A percentile compares a stretch with the other conserved stretches of the same genome.
Evolutionary conservation across 2,888 invertebrate species (phyloP).

Genomic region (Watsonalla binaria): DNA sequence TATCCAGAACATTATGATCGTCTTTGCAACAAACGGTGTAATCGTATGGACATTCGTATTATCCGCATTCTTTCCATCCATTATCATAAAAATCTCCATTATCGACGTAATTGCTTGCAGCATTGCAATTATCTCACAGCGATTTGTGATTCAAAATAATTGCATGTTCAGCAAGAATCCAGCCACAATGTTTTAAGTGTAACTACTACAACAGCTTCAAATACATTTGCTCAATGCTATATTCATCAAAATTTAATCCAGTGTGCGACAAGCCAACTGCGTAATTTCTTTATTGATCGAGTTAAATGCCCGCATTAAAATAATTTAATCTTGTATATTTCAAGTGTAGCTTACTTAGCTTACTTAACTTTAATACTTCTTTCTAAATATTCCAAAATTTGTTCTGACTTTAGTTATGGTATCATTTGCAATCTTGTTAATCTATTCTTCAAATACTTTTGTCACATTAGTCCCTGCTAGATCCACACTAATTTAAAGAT

Average conservation of each 20-base stretch:
- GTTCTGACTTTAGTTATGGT: too few species aligned
- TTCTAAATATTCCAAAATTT: too few species aligned
- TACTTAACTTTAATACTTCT: too few species aligned
- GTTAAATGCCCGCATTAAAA: neutral
- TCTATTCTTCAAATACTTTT: constrained; percentile 3
- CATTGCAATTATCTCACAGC: constrained; percentile 1
- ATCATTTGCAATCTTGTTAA: too few species aligned
- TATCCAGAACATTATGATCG: neutral
- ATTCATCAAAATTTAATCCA: neutral
- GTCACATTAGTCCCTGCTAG: constrained; percentile 12
- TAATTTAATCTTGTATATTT: neutral
- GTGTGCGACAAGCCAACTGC: neutral
- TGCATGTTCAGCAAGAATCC: too few species aligned
- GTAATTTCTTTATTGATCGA: neutral
- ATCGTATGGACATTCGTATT: constrained; percentile 17
- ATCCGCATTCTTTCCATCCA: constrained; percentile 41
- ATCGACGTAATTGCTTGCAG: constrained; percentile 10
- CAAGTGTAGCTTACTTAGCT: too few species aligned
- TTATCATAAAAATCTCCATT: constrained; percentile 28
- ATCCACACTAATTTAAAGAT: constrained; percentile 21
- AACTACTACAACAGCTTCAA: too few species aligned
- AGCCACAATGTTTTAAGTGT: too few species aligned
- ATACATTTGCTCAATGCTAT: too few species aligned
- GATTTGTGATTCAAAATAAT: constrained; percentile 6
- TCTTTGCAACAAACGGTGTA: neutral